These are phyloP conservation scores for Cydia pomonella DNA, from an alignment of 1,140 invertebrate genomes.

Conservation along the genomic window DNA sequence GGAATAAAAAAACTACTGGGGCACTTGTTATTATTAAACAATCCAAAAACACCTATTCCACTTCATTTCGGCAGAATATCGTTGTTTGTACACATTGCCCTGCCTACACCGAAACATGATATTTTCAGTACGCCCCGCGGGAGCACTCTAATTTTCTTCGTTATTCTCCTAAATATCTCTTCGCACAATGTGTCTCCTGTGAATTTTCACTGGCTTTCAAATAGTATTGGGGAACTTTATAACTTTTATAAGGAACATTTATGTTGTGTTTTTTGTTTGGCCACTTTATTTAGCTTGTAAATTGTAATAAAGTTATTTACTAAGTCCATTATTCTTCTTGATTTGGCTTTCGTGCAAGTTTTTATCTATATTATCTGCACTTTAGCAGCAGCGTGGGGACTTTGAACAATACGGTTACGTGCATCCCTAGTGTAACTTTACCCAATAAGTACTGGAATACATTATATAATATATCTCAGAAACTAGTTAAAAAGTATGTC, in stretches of 20 bases:
- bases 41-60: background rate
- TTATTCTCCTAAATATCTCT: conserved; percentile 10
- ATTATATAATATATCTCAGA: too few species aligned
- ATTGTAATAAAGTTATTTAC: too few species aligned
- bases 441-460: too few species aligned
- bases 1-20: too few species aligned
- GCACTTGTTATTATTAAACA: background rate
- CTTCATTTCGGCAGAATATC: background rate
- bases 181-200: conserved; percentile 3
- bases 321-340: too few species aligned
- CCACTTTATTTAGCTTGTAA: background rate
- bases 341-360: too few species aligned
- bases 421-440: too few species aligned
- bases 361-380: too few species aligned
- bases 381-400: too few species aligned
- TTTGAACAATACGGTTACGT: too few species aligned
- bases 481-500: too few species aligned
- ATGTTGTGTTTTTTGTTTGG: background rate
- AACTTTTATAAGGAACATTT: background rate
- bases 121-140: background rate
- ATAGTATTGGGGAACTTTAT: background rate
- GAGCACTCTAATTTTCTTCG: conserved; percentile 11
- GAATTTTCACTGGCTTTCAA: conserved; percentile 4
- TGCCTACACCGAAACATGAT: conserved; percentile 10
- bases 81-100: conserved; percentile 6